phyloP scores from a whole-genome alignment of 92 coral and sea anemone genomes.

The Plumapathes pennacea region DNA sequence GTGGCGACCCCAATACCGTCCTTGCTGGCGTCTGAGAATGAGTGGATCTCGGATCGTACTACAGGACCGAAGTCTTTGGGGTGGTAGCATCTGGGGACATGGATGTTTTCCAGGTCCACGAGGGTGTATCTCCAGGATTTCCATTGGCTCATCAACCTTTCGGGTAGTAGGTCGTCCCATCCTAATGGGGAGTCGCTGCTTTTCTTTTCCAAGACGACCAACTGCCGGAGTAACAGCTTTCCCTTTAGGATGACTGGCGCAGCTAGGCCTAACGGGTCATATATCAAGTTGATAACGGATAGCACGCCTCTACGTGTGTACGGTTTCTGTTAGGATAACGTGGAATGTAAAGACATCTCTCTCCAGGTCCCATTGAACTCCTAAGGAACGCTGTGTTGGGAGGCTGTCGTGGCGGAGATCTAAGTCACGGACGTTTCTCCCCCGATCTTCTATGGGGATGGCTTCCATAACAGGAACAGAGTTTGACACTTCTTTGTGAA shows the following conservation, averaged over 20 bases:
- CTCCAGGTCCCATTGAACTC: constrained; percentile 20
- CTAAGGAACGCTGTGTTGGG: constrained; percentile 27
- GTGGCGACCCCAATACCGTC: constrained; percentile 9
- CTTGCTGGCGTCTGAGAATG: constrained; percentile 21
- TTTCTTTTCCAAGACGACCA: no score
- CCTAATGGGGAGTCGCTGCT: no score
- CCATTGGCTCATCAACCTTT: constrained; percentile 11
- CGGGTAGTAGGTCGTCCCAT: constrained; percentile 37
- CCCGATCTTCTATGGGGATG: constrained; percentile 14
- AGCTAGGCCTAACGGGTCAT: no score
- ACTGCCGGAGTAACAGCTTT: no score
- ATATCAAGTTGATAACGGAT: no score
- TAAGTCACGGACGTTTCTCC: constrained; percentile 8
- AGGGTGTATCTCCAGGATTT: constrained; percentile 15
- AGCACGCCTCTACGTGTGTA: no score
- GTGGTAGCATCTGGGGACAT: constrained; percentile 14
- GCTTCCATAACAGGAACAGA: constrained; percentile 40
- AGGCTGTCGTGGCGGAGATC: constrained; percentile 16
- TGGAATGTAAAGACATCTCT: constrained; percentile 3
- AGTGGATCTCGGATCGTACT: constrained; percentile 15
- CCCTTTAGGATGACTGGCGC: no score
- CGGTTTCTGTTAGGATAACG: no score
- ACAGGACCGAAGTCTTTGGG: constrained; percentile 13
- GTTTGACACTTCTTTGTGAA: constrained; percentile 45
- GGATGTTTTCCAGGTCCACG: neutral